Evolutionary conservation across 2,797 vertebrate species (phyloP), one percentile per base, ranked within the genome.

Genomic region (Cuculus canorus): DNA sequence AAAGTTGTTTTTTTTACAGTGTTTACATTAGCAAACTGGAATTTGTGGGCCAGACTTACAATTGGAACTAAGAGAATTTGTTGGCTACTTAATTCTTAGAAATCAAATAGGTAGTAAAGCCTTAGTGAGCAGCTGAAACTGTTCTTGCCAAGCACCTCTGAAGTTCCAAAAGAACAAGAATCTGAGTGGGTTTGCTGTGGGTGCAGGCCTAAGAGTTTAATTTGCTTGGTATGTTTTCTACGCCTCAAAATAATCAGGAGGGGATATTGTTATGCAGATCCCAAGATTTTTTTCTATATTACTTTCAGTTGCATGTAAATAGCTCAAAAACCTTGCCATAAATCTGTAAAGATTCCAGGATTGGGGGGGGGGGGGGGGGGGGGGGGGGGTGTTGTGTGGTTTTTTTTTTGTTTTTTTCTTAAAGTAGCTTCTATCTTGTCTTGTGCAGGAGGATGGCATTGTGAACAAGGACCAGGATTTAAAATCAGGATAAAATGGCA

Each of bases 221-320:
- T 91, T 95, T 95, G 53, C 59, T 88, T 95, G 95, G 47, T 83
- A 93, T 96, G 70, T 94, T 94, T 95, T 86, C 80, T 79, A 21
- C 70, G 63, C 77, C 83, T 88, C 70, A 82, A 8, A 88, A 76
- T 94, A 83, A 84, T 84, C 91, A 68, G 59, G 70, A 95, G 92
- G 47, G 63, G 59, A 84, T 81, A 66, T 59, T 81, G 56, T 90
- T 90, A 82, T 64, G 77, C 37, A 78, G 47, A 95, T 76, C 57
- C 61, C 27, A 76, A 59, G 72, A 60, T 59, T 89, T 93, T 73
- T 92, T 95, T 87, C 57, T 75, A 11, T 81, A 81, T 84, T 95
- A 61, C 59, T 95, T 94, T 84, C 79, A 73, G 27, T 90, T 88
- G 63, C 73, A 69, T 86, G 56, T 52, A 92, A 83, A 84, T 90